Evolutionary conservation across 2,888 invertebrate species (phyloP).

Genomic region (Platynereis dumerilii): DNA sequence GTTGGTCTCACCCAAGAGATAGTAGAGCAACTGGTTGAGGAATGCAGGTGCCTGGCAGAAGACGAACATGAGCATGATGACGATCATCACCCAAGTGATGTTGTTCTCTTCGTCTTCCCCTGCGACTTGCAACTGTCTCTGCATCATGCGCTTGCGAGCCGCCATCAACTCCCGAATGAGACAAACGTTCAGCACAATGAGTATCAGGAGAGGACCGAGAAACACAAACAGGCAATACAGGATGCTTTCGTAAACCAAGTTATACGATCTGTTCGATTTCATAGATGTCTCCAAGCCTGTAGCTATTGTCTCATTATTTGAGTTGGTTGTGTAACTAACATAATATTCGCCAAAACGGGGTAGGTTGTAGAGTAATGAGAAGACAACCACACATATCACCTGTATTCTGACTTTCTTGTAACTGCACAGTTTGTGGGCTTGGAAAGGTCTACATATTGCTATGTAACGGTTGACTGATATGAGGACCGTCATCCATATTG

Average conservation of each 20-base stretch:
- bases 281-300: slow-evolving; percentile 13
- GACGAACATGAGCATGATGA: slow-evolving; percentile 40
- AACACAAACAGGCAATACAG: slow-evolving; percentile 39
- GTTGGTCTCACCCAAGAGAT: slow-evolving; percentile 4
- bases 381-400: slow-evolving; percentile 26
- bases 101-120: slow-evolving; percentile 37
- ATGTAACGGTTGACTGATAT: slow-evolving; percentile 42
- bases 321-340: slow-evolving; percentile 13
- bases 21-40: slow-evolving; percentile 37
- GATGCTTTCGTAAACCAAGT: slow-evolving; percentile 37
- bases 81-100: slow-evolving; percentile 40
- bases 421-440: slow-evolving; percentile 35
- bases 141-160: slow-evolving; percentile 31
- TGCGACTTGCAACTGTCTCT: slow-evolving; percentile 29
- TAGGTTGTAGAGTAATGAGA: slow-evolving; percentile 36
- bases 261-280: slow-evolving; percentile 29
- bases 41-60: slow-evolving; percentile 41
- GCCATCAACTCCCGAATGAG: slow-evolving; percentile 34
- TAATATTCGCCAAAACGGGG: slow-evolving; percentile 37
- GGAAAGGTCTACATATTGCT: slow-evolving; percentile 41
- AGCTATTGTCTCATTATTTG: slow-evolving; percentile 13
- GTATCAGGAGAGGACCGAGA: slow-evolving; percentile 38
- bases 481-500: slow-evolving; percentile 42
- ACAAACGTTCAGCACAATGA: slow-evolving; percentile 36
- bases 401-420: slow-evolving; percentile 31